A percentile compares a stretch with the other conserved stretches of the same genome.
These are phyloP conservation scores for Homalodisca vitripennis DNA, from an alignment of 1,140 invertebrate species.

Conservation along the genomic window DNA sequence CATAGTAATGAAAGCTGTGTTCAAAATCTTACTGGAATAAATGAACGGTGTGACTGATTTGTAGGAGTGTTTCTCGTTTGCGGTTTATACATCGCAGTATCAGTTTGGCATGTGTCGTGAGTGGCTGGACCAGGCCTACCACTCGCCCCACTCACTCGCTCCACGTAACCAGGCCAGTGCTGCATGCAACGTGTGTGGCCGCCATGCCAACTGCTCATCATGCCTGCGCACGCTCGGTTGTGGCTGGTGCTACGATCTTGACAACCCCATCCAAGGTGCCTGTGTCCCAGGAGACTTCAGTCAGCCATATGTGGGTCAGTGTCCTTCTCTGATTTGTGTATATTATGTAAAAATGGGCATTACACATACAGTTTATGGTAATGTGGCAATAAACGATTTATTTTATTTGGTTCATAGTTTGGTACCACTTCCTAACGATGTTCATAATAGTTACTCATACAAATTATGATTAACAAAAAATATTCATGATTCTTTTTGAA, in stretches of 20 bases:
- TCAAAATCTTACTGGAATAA: too few relatives aligned
- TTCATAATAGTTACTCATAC: too few relatives aligned
- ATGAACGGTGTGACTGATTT: too few relatives aligned
- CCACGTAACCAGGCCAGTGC: constrained; percentile 41
- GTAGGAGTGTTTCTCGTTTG: constrained; percentile 88
- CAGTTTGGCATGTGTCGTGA: constrained; percentile 89
- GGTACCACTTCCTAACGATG: too few relatives aligned
- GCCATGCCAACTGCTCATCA: constrained; percentile 72
- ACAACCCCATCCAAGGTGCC: constrained; percentile 81
- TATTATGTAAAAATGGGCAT: too few relatives aligned
- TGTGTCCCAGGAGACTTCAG: constrained; percentile 81
- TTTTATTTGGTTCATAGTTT: too few relatives aligned
- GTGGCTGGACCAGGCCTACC: constrained; percentile 81
- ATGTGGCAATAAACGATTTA: too few relatives aligned
- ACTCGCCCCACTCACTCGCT: constrained; percentile 30
- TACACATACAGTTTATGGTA: too few relatives aligned
- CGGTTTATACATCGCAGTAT: constrained; percentile 91
- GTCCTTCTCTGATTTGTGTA: too few relatives aligned
- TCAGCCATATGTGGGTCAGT: constrained; percentile 57
- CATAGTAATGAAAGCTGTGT: too few relatives aligned
- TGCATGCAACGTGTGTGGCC: constrained; percentile 77
- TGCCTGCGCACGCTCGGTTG: constrained; percentile 83
- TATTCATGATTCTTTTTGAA: too few relatives aligned
- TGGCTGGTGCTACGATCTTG: constrained; percentile 89
- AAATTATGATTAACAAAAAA: too few relatives aligned